Conservation (phyloP, 2,888 invertebrate genomes). For the Cheilosia urbana region DNA sequence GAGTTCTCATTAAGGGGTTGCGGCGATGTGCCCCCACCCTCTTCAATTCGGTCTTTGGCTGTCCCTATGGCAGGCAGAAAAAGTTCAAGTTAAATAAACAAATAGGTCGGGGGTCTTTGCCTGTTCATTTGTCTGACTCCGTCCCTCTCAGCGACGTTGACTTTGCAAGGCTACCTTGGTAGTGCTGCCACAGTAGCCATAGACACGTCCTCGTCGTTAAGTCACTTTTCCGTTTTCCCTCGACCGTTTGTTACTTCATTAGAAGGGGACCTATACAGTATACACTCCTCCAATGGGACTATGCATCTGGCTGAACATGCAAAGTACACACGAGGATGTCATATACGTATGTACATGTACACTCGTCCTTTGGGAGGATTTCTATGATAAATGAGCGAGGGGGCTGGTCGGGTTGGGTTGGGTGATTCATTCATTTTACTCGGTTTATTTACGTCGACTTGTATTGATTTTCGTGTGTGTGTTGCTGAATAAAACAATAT, state of each 20-base stretch:
- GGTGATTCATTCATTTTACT: conserved; percentile 5
- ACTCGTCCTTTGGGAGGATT: conserved; percentile 37
- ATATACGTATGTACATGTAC: conserved; percentile 17
- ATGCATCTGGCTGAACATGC: background rate
- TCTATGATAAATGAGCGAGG: conserved; percentile 23
- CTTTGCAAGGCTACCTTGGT: conserved; percentile 14
- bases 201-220: background rate
- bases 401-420: background rate
- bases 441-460: conserved; percentile 55
- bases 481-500: conserved; percentile 58
- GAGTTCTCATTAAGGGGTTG: conserved; percentile 32
- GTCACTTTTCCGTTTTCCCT: background rate
- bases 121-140: conserved; percentile 8
- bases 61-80: conserved; percentile 34
- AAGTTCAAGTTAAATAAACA: conserved; percentile 65
- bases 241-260: conserved; percentile 36
- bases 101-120: conserved; percentile 51
- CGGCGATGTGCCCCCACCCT: background rate
- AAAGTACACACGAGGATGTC: conserved; percentile 15
- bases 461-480: conserved; percentile 53
- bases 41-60: conserved; percentile 32
- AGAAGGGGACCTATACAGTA: background rate
- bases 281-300: background rate
- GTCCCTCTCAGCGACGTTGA: background rate
- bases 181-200: no score